Evolutionary conservation across 2,113 vertebrate species (phyloP).

Genomic region (Miniopterus natalensis): DNA sequence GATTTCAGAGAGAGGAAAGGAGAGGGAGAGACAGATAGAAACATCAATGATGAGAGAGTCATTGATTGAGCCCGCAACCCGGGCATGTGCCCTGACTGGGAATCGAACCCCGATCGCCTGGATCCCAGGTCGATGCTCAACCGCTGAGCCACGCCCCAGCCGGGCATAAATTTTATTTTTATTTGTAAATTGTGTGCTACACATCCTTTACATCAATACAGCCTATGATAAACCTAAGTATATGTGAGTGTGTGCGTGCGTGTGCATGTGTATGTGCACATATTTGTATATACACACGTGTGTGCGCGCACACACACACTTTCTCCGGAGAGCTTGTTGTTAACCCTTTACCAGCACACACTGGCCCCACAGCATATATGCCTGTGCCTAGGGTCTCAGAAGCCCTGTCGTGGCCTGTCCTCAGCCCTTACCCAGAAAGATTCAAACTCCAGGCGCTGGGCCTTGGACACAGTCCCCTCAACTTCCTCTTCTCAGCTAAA

Average conservation of each 20-base stretch:
- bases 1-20: no score
- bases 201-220: background rate
- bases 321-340: background rate
- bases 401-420: background rate
- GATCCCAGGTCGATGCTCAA: no score
- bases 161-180: background rate
- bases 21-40: no score
- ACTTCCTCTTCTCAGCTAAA: background rate
- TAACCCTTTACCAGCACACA: background rate
- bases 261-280: accelerated
- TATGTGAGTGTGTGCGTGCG: background rate
- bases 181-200: background rate
- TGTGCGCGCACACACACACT: background rate
- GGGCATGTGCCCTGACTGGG: no score
- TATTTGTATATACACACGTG: background rate
- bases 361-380: accelerated
- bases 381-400: background rate
- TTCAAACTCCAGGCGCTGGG: background rate
- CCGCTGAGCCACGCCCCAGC: no score
- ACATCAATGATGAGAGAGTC: no score
- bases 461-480: background rate
- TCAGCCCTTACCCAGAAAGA: background rate
- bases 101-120: no score
- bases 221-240: background rate
- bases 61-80: no score